Conservation (phyloP, 2,113 vertebrate species). For the Nymphicus hollandicus region DNA sequence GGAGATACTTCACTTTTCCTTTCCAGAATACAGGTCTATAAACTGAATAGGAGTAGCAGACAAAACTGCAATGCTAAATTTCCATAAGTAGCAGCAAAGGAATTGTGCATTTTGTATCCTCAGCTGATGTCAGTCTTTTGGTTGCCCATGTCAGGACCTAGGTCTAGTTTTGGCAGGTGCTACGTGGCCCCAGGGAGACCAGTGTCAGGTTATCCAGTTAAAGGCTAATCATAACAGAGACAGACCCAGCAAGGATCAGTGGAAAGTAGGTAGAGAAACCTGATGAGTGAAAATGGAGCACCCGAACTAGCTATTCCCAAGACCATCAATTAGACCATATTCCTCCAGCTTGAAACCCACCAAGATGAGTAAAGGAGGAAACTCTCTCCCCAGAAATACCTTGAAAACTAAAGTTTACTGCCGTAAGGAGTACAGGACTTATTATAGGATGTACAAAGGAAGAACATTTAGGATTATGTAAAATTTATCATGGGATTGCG, state of each 20-base stretch:
- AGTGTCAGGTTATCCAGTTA: neutral
- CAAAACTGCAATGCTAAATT: neutral
- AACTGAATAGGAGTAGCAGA: neutral
- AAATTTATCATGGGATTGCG: neutral
- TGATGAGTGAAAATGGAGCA: neutral
- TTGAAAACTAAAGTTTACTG: neutral
- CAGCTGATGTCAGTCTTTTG: neutral
- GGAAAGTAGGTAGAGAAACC: neutral
- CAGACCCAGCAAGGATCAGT: neutral
- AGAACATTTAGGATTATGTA: neutral
- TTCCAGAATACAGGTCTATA: neutral
- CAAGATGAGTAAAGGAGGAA: neutral
- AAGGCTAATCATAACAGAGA: neutral
- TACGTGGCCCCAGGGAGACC: neutral
- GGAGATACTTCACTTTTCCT: neutral
- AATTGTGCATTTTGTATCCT: neutral
- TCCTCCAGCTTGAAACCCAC: neutral
- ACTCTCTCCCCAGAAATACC: neutral
- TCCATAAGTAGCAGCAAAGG: neutral
- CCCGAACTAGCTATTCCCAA: neutral
- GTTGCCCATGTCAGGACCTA: neutral
- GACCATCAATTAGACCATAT: neutral
- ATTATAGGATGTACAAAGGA: neutral
- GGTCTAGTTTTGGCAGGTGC: neutral
- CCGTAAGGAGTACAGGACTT: neutral